phyloP scores from a whole-genome alignment of 2,797 vertebrate genomes.

The Threskiornis aethiopicus region DNA sequence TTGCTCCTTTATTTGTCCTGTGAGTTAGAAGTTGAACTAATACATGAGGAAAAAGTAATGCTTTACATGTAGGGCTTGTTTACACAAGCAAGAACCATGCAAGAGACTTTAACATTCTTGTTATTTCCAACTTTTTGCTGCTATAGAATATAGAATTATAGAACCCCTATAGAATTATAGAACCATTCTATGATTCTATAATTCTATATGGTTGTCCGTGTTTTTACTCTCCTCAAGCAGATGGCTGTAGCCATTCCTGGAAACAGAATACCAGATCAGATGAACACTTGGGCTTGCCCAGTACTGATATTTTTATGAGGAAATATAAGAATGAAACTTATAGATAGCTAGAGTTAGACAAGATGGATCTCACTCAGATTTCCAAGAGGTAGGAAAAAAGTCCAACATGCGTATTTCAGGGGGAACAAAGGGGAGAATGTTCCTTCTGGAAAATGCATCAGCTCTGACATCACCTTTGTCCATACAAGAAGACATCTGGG shows the following conservation, averaged over 20 bases:
- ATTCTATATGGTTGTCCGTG: background rate
- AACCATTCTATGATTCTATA: background rate
- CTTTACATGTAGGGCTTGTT: background rate
- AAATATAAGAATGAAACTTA: background rate
- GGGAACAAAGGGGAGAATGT: background rate
- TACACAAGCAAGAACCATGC: background rate
- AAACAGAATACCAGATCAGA: background rate
- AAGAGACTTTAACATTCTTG: background rate
- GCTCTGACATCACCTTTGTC: background rate
- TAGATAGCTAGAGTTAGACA: background rate
- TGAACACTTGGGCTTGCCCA: background rate
- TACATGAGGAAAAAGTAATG: background rate
- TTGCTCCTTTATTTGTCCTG: background rate
- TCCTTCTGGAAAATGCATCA: background rate
- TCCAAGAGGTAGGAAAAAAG: background rate
- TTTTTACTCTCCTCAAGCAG: background rate
- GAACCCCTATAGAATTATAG: too few species aligned
- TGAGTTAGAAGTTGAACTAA: background rate
- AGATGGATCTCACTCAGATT: background rate
- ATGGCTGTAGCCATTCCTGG: background rate
- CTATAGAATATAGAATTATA: too few species aligned
- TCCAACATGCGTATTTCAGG: accelerated
- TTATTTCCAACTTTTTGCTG: background rate
- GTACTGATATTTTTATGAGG: background rate
- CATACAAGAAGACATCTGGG: background rate